Evolutionary conservation across 2,888 invertebrate species (phyloP), one percentile per base, ranked within the genome.

Genomic region (Melinaea menophilus): DNA sequence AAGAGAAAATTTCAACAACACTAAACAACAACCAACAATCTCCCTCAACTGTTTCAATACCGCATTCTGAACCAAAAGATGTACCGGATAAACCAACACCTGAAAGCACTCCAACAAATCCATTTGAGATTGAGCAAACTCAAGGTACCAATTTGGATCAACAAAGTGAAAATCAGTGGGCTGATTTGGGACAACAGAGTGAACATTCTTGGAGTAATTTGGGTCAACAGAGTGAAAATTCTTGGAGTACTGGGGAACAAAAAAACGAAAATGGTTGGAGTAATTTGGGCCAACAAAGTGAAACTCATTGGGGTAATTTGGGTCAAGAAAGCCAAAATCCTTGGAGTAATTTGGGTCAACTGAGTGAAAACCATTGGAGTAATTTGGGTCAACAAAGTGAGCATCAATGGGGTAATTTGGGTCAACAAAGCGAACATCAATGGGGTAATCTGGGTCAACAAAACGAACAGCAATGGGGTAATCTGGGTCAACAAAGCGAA

Each of bases 381-480:
- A 46, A 61, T 34, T 63, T 64, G 45, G 59, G 59, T 7, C 69
- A 75, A 47, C 71, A 73, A 59, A 69, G 59, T 3, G 47, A 13
- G 64, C 62, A 37, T 48, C 62, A 51, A 45, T 69, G 2, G 71
- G 69, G 31, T 71, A 73, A 62, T 67, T 71, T 48, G n/a, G 59
- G 37, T 4, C 37, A 58, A 46, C 37, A 58, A 45, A 58, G 4
- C n/a, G 12, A 58, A n/a, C 45, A 46, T 45, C 12, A 13, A n/a
- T 58, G 58, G 58, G 45, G 51, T 22, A 31, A 51, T 31, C 22
- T 51, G 5, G 51, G 51, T 22, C 51, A 51, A 13, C 51, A 22
- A 51, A 51, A 5, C 9, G 3, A 22, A 22, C 13, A 22, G 22
- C 13, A 51, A 22, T 51, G 13, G 13, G 22, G 31, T 51, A 4